Conservation (phyloP, 2,113 vertebrate genomes). For the Pimephales promelas region DNA sequence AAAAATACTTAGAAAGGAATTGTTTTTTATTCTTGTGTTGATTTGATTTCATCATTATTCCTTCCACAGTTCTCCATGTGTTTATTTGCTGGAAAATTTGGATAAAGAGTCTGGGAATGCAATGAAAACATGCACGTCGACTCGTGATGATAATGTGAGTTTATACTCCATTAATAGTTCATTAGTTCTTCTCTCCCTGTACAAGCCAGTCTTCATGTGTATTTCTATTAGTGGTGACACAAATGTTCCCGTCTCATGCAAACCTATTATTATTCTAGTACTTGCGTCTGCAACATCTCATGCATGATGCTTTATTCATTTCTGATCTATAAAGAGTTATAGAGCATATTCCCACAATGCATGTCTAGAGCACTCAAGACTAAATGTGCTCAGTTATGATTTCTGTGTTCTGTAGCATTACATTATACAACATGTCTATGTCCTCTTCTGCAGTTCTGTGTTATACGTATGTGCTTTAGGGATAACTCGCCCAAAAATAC, state of each 20-base stretch:
- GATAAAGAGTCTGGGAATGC: not conserved
- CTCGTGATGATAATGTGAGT: not conserved
- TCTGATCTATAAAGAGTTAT: not conserved
- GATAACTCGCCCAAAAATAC: too few species aligned
- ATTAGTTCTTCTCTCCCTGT: not conserved
- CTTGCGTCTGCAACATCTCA: not conserved
- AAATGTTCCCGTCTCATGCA: not conserved
- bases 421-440: too few species aligned
- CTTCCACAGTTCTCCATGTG: not conserved
- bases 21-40: not conserved
- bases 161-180: not conserved
- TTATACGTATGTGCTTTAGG: too few species aligned
- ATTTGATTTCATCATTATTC: not conserved
- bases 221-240: not conserved
- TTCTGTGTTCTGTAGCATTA: too few species aligned
- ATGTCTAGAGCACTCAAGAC: too few species aligned
- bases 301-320: not conserved
- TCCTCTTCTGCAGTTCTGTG: too few species aligned
- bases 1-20: too few species aligned
- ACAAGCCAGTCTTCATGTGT: not conserved
- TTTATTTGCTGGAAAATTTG: not conserved
- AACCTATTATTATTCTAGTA: not conserved
- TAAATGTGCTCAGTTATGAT: too few species aligned
- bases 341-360: not conserved
- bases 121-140: not conserved